phyloP scores from a whole-genome alignment of 2,113 vertebrate species.

The Serilophus lunatus region DNA sequence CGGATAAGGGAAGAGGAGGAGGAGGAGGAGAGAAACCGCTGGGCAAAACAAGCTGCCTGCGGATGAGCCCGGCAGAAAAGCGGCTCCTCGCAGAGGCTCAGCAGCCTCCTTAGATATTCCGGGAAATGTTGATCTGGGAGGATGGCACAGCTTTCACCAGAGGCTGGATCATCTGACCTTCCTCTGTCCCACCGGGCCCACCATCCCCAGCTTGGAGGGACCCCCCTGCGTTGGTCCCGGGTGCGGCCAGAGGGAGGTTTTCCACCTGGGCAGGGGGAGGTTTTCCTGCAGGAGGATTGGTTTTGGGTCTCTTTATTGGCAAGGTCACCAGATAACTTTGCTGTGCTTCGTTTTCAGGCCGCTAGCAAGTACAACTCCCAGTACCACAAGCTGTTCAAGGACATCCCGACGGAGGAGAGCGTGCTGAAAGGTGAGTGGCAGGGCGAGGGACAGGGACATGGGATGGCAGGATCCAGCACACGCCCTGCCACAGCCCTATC shows the following conservation, averaged over 20 bases:
- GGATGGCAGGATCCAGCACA: rapidly evolving
- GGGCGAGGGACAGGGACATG: rapidly evolving
- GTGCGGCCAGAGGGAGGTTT: neutral
- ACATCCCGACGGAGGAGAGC: conserved; percentile 87
- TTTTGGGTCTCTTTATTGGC: neutral
- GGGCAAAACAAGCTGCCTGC: conserved; percentile 16
- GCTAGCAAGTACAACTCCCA: conserved; percentile 95
- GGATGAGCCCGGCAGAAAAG: neutral
- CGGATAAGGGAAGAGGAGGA: conserved; percentile 9
- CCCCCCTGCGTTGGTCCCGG: neutral
- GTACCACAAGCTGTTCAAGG: conserved; percentile 96
- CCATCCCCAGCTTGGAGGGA: neutral
- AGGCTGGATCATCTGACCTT: neutral
- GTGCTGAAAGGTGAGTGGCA: conserved; percentile 90
- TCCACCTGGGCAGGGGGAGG: neutral
- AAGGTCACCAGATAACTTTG: neutral
- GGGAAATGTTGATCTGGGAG: neutral
- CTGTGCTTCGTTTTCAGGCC: conserved; percentile 80
- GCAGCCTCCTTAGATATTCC: neutral
- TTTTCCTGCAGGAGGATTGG: neutral
- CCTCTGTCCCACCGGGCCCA: neutral
- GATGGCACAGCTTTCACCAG: neutral
- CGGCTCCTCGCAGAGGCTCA: neutral
- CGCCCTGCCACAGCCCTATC: neutral
- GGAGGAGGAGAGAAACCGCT: conserved; percentile 5